A percentile compares a stretch with the other conserved stretches of the same genome.
phyloP scores from a whole-genome alignment of 2,797 vertebrate species.

The Peromyscus aztecus region DNA sequence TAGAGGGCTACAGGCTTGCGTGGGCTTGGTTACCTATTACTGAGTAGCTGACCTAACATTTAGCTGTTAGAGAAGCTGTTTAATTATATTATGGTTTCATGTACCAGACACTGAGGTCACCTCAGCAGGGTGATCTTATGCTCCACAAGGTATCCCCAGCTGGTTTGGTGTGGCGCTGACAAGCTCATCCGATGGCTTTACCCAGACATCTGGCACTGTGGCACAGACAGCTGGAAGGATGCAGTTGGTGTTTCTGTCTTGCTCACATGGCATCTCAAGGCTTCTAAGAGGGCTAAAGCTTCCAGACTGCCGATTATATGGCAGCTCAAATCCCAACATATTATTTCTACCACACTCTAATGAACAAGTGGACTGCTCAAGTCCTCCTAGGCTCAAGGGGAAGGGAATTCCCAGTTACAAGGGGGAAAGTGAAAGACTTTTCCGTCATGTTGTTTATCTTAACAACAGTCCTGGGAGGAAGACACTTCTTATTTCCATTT shows the following conservation, averaged over 20 bases:
- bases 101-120: not conserved
- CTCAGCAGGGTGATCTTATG: not conserved
- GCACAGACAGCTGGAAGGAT: not conserved
- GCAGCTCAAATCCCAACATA: not conserved
- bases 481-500: slow-evolving; percentile 28
- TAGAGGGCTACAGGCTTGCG: not conserved
- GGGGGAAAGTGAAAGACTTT: slow-evolving; percentile 10
- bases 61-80: not conserved
- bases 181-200: not conserved
- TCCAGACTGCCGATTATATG: not conserved
- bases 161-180: not conserved
- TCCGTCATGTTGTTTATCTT: not conserved
- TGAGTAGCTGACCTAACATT: not conserved
- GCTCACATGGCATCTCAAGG: not conserved
- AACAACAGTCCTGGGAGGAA: not conserved
- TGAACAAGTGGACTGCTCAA: not conserved
- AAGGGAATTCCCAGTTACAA: not conserved
- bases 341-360: not conserved
- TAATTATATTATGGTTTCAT: not conserved
- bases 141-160: not conserved
- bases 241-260: not conserved
- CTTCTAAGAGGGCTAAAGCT: not conserved
- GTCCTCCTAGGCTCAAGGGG: not conserved
- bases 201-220: not conserved
- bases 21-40: not conserved